phyloP scores from a whole-genome alignment of 2,113 vertebrate genomes.

The Labrus mixtus region DNA sequence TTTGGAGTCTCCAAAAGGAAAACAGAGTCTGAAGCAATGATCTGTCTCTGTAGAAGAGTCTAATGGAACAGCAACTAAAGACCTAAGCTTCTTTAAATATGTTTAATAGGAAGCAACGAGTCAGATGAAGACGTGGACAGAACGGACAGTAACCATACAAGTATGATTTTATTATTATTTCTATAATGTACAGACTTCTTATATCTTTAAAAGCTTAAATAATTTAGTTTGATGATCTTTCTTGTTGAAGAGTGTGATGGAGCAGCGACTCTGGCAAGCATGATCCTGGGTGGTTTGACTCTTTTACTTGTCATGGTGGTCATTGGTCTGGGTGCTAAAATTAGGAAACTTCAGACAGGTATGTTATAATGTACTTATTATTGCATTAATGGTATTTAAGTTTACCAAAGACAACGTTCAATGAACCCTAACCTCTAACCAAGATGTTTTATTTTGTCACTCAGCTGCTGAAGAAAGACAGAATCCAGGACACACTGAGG shows the following conservation, averaged over 20 bases:
- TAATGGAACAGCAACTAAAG: too few species aligned
- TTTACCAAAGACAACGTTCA: not conserved
- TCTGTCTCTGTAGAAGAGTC: too few species aligned
- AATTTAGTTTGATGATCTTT: not conserved
- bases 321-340: constrained; percentile 1
- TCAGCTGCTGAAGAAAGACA: not conserved
- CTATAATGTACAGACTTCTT: too few species aligned
- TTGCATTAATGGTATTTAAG: not conserved
- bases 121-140: too few species aligned
- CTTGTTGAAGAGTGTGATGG: not conserved
- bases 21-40: too few species aligned
- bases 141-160: too few species aligned
- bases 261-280: not conserved
- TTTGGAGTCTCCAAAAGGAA: too few species aligned
- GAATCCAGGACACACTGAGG: not conserved
- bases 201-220: too few species aligned
- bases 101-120: too few species aligned
- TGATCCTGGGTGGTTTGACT: not conserved
- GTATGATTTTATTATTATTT: not conserved
- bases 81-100: too few species aligned
- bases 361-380: too few species aligned
- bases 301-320: not conserved
- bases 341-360: not conserved
- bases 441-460: not conserved
- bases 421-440: not conserved